Percentiles rank a stretch among this genome's conserved stretches.
These are phyloP conservation scores for Platygyra sinensis DNA, from an alignment of 64 coral and sea anemone species.

Conservation along the genomic window DNA sequence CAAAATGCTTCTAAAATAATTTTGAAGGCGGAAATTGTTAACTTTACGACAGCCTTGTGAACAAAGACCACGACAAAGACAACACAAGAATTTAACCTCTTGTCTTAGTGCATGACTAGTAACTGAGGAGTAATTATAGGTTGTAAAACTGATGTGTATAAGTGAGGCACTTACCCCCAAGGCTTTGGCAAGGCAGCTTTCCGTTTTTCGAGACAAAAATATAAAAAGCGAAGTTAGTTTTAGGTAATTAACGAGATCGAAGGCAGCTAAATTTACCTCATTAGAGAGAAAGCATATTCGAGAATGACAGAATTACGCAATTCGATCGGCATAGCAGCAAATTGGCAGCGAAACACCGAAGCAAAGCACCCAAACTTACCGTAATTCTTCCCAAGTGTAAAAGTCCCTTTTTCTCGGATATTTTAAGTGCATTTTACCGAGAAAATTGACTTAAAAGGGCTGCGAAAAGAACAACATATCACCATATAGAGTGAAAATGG, in stretches of 20 bases:
- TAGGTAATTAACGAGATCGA: not conserved
- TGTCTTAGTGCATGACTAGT: too few species aligned
- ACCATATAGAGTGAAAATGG: not conserved
- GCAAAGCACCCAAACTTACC: slow-evolving; percentile 39
- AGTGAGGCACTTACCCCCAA: slow-evolving; percentile 76
- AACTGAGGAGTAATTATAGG: not conserved
- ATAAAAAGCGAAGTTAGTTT: not conserved
- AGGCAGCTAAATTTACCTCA: not conserved
- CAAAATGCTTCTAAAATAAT: not conserved
- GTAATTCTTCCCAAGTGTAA: slow-evolving; percentile 84
- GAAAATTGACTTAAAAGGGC: not conserved
- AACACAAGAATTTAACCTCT: not conserved
- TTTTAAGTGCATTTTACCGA: slow-evolving; percentile 77
- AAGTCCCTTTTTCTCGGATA: slow-evolving; percentile 82
- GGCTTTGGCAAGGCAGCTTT: slow-evolving; percentile 84
- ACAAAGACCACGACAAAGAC: not conserved
- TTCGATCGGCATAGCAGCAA: not conserved
- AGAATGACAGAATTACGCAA: not conserved
- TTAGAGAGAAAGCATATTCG: not conserved
- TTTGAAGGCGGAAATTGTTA: not conserved
- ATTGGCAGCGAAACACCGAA: not conserved
- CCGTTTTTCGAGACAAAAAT: not conserved
- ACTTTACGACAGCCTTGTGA: not conserved
- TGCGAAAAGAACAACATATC: slow-evolving; percentile 1
- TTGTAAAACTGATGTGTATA: not conserved